Evolutionary conservation across 2,113 vertebrate species (phyloP), one percentile per base, ranked within the genome.

Genomic region (Prunella fulvescens): DNA sequence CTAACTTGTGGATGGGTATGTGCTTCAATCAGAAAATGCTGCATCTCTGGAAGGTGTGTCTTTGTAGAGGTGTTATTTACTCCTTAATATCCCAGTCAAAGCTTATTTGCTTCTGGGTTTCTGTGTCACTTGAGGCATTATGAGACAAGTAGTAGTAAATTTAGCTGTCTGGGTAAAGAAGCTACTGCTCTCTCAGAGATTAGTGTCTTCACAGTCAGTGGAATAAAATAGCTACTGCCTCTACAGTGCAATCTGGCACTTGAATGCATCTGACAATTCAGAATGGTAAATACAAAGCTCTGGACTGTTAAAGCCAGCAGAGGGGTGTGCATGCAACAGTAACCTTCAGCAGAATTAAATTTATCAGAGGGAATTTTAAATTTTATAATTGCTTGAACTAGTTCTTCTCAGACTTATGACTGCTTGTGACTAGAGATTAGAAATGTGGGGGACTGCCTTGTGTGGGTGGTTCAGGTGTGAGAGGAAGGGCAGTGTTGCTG

Each of bases 71-170:
- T 88, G 35, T 73, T 93, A 65, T 15, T 93, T 87, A 12, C 42
- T 92, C 39, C 64, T 88, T 61, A 62, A 65, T 85, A 70, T 67
- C 58, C 28, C 0, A 1, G 20, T 64, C 66, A 57, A n/a, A 80
- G 78, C 37, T 88, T 88, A 65, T 77, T 95, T 92, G 51, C 71
- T 92, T 93, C 40, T 58, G 51, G 70, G 35, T 51, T 81, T 93
- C 60, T 54, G 25, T 96, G 79, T 94, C 70, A 57, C 88, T 86
- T 66, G 50, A 77, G 79, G 80, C 80, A 62, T 96, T 92, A 73
- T 33, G 19, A 92, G 88, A 92, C 9, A 1, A 67, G 74, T 12
- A 23, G 67, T 56, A 72, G 82, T 90, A 90, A 96, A 92, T 88
- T 90, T 92, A 93, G 64, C 47, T 73, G 71, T 73, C 28, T 83